phyloP scores from a whole-genome alignment of 2,797 vertebrate genomes.

The Buphagus erythrorhynchus region DNA sequence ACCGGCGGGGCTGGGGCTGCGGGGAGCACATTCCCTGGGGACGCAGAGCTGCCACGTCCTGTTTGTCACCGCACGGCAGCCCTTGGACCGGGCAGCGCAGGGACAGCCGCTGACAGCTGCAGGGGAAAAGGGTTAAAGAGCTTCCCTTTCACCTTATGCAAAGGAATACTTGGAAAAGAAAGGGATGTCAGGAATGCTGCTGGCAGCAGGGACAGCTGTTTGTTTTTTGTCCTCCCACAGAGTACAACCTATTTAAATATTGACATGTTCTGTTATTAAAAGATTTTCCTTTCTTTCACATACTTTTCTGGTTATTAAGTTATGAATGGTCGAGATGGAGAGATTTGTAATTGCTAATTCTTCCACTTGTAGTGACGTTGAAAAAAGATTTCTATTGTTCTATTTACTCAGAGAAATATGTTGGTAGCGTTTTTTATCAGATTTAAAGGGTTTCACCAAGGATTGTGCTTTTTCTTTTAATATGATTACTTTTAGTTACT shows the following conservation, averaged over 20 bases:
- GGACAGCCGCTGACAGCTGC: background rate
- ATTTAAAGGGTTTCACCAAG: background rate
- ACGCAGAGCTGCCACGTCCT: background rate
- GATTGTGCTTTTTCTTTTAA: background rate
- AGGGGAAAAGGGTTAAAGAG: background rate
- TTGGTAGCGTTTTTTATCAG: background rate
- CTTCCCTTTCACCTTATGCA: constrained; percentile 15
- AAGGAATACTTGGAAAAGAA: background rate
- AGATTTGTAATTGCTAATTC: background rate
- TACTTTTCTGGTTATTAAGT: background rate
- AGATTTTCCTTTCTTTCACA: background rate
- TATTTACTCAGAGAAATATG: background rate
- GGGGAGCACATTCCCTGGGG: background rate
- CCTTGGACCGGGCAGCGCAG: background rate
- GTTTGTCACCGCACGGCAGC: background rate
- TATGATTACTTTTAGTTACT: background rate
- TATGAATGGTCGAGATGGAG: background rate
- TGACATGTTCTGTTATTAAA: constrained; percentile 18
- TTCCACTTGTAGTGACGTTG: background rate
- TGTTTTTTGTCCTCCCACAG: constrained; percentile 34
- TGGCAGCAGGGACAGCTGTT: constrained; percentile 5
- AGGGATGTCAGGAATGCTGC: background rate
- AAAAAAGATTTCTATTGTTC: background rate
- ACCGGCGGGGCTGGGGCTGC: background rate
- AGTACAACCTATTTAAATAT: constrained; percentile 56